A percentile compares a stretch with the other conserved stretches of the same genome.
Conservation (phyloP, 1,140 invertebrate species). For the Scaptomyza montana region DNA sequence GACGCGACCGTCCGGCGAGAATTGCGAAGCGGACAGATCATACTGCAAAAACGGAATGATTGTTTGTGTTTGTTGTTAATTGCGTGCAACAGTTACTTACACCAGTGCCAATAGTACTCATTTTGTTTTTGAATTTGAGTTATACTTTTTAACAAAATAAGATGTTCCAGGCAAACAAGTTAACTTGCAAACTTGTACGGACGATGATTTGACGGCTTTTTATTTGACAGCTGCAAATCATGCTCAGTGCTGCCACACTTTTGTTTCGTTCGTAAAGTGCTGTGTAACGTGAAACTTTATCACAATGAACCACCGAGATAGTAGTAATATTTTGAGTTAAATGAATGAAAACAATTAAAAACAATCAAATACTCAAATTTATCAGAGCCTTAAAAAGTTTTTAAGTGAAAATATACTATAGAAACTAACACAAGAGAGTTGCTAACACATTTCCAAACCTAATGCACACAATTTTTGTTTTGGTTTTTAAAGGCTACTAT, state of each 20-base stretch:
- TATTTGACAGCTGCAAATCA: slow-evolving; percentile 45
- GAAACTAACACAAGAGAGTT: too few species aligned
- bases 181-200: slow-evolving; percentile 25
- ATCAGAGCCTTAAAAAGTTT: too few species aligned
- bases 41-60: slow-evolving; percentile 87
- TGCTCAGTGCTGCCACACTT: slow-evolving; percentile 16
- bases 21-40: slow-evolving; percentile 99
- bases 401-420: too few species aligned
- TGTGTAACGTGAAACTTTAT: neutral
- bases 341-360: neutral
- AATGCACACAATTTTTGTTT: too few species aligned
- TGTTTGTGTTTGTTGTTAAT: slow-evolving; percentile 17
- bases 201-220: slow-evolving; percentile 83
- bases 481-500: too few species aligned
- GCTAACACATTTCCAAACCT: too few species aligned
- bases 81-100: slow-evolving; percentile 86
- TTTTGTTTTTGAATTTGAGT: slow-evolving; percentile 82
- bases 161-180: slow-evolving; percentile 30
- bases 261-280: slow-evolving; percentile 2
- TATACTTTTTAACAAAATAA: slow-evolving; percentile 32
- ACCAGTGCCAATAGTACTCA: slow-evolving; percentile 98
- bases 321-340: neutral
- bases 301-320: neutral
- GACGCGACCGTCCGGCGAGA: slow-evolving; percentile 99
- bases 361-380: too few species aligned